Evolutionary conservation across 2,888 invertebrate genomes (phyloP).

Genomic region (Hybos culiciformis): DNA sequence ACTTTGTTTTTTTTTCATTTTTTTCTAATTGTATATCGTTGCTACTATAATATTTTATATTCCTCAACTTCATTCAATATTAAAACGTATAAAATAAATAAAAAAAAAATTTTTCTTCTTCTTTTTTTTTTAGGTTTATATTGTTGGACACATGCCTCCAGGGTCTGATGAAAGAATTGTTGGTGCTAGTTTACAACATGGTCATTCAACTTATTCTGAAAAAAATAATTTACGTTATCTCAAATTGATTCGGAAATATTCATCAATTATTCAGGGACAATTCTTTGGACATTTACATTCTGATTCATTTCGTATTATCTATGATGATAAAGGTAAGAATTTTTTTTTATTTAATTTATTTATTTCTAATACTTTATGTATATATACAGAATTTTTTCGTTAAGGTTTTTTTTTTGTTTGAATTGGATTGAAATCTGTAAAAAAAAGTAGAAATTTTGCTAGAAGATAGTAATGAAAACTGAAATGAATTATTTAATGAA

Average conservation of each 20-base stretch:
- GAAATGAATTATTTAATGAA: no score
- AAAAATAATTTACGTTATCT: constrained; percentile 67
- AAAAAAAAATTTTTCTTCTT: neutral
- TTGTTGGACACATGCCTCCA: constrained; percentile 82
- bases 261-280: constrained; percentile 74
- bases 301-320: constrained; percentile 77
- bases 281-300: constrained; percentile 89
- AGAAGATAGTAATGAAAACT: no score
- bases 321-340: constrained; percentile 56
- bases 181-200: constrained; percentile 43
- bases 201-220: constrained; percentile 47
- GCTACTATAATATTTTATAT: neutral
- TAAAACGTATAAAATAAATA: constrained; percentile 5
- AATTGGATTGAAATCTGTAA: no score
- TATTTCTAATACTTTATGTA: no score
- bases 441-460: no score
- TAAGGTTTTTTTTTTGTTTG: no score
- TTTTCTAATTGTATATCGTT: neutral
- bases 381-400: no score
- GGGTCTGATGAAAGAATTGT: constrained; percentile 71
- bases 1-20: neutral
- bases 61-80: neutral
- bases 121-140: constrained; percentile 55
- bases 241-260: constrained; percentile 56
- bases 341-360: no score